Conservation (phyloP, 2,888 invertebrate genomes). For the Nycteola revayana region DNA sequence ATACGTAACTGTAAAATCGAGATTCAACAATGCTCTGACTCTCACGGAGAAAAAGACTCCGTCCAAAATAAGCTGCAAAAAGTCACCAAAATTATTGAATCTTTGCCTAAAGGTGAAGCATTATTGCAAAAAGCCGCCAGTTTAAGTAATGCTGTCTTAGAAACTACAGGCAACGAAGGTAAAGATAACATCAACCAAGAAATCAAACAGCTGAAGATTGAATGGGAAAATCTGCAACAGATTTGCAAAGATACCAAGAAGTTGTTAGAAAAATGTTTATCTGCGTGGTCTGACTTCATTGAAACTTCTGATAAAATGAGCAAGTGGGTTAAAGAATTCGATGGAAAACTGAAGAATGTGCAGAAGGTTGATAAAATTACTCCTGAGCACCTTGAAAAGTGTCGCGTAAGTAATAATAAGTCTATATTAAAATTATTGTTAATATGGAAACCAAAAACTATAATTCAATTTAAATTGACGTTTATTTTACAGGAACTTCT, state of each 20-base stretch:
- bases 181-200: constrained; percentile 91
- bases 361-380: constrained; percentile 88
- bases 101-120: constrained; percentile 86
- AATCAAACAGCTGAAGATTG: constrained; percentile 88
- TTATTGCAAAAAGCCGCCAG: constrained; percentile 88
- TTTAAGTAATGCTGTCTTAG: constrained; percentile 87
- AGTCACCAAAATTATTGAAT: constrained; percentile 85
- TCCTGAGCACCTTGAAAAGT: constrained; percentile 89
- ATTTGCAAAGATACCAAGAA: constrained; percentile 90
- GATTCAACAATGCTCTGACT: constrained; percentile 92
- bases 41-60: constrained; percentile 92
- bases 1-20: constrained; percentile 90
- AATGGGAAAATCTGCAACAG: constrained; percentile 91
- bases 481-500: constrained; percentile 82
- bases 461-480: no score
- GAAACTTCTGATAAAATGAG: constrained; percentile 87
- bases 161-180: constrained; percentile 91
- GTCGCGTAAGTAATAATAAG: constrained; percentile 86
- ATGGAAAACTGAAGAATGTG: constrained; percentile 84
- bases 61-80: constrained; percentile 89
- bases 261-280: constrained; percentile 87
- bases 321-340: constrained; percentile 88
- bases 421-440: no score
- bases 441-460: no score
- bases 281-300: constrained; percentile 91